Evolutionary conservation across 2,113 vertebrate genomes (phyloP), one percentile per base, ranked within the genome.

Genomic region (Erythrocercus mccallii): DNA sequence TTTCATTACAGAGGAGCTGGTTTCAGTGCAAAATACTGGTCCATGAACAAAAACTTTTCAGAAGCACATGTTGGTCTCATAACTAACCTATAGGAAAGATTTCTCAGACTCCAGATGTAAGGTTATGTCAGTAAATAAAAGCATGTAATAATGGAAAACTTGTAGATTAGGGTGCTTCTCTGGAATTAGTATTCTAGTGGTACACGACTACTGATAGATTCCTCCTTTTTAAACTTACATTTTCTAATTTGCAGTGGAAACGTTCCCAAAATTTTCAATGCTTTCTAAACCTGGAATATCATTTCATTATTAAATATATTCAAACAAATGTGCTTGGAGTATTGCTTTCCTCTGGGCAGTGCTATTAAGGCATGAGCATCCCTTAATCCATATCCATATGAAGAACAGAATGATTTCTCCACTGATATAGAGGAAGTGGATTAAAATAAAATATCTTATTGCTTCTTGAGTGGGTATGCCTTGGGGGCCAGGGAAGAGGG

Each of bases 401-500:
- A 9, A 62, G 9, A 47, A n/a, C 4, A 44, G 12, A 57, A 76
- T 5, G 3, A 38, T 56, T 76, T 61, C 30, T 61, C 22, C 21
- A 23, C 15, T 44, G 9, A 79, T 9, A 35, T 1, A 58, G 5
- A 50, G 12, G 4, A 50, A 27, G 7, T 22, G 4, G 13, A 11
- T 17, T 33, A 57, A 10, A 10, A 37, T 74, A 56, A 70, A 73
- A 45, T 23, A 4, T 44, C 2, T n/a, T 50, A 35, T 0, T 56
- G 13, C 12, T 53, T 54, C 44, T 57, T 9, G 0, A 48, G 1
- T 15, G 5, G 42, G 3, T 23, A 11, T 28, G 7, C 1, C 5
- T 20, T 45, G 12, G 2, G 4, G 1, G 7, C 0, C 3, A 12
- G 7, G 33, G 6, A 15, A 37, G 9, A 18, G 3, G 2, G 8